A percentile compares a stretch with the other conserved stretches of the same genome.
These are phyloP conservation scores for Diorhabda sublineata DNA, from an alignment of 1,140 invertebrate species.

Conservation along the genomic window DNA sequence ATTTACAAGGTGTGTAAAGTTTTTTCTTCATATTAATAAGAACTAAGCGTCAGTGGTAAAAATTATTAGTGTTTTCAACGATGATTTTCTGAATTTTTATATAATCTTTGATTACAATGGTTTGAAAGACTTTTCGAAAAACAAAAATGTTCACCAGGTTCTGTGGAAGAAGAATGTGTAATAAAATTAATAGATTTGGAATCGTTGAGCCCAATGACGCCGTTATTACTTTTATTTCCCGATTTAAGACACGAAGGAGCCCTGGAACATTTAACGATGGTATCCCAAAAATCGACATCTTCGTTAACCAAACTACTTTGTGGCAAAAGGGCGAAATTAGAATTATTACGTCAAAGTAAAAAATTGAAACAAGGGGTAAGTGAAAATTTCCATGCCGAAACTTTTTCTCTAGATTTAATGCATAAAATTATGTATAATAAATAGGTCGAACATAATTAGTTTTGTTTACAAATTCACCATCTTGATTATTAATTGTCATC, in stretches of 20 bases:
- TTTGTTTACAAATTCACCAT: not conserved
- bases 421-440: not conserved
- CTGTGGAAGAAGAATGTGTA: not conserved
- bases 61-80: not conserved
- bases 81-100: not conserved
- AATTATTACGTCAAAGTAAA: not conserved
- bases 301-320: not conserved
- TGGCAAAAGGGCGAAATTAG: slow-evolving; percentile 9
- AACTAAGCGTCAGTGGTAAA: not conserved
- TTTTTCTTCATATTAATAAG: not conserved
- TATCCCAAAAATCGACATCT: slow-evolving; percentile 2
- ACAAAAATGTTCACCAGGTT: not conserved
- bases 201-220: not conserved
- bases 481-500: not conserved
- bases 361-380: not conserved
- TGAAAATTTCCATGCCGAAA: not conserved
- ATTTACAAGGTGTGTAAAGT: not conserved
- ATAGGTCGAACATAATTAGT: not conserved
- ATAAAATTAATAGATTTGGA: slow-evolving; percentile 4
- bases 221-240: slow-evolving; percentile 4
- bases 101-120: not conserved
- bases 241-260: slow-evolving; percentile 7
- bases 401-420: not conserved
- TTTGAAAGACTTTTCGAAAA: not conserved
- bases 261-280: not conserved